A percentile compares a stretch with the other conserved stretches of the same genome.
Conservation (phyloP, 1,140 invertebrate genomes). For the Octopus sinensis region DNA sequence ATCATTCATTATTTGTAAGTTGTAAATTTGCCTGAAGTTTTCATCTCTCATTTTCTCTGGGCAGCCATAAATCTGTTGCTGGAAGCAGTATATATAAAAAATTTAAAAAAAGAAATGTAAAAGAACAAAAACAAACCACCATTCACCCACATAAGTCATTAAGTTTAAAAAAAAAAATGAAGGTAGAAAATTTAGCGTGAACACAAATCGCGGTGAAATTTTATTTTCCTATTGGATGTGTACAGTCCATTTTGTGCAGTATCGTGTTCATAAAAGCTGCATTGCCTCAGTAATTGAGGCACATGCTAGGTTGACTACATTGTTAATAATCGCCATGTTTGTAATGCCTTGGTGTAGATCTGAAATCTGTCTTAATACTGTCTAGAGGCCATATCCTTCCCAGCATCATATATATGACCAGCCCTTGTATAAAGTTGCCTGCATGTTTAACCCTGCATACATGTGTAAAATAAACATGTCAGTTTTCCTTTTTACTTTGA, state of each 20-base stretch:
- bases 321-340: constrained; percentile 1
- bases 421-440: background rate
- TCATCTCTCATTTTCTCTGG: background rate
- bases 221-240: constrained; percentile 10
- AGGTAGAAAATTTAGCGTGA: background rate
- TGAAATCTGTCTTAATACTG: background rate
- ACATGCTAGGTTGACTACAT: background rate
- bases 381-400: background rate
- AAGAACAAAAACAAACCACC: background rate
- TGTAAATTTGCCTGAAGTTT: constrained; percentile 3
- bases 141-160: background rate
- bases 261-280: background rate
- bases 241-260: background rate
- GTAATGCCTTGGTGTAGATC: constrained; percentile 1
- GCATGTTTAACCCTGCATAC: constrained; percentile 9
- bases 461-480: constrained; percentile 3
- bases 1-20: constrained; percentile 9
- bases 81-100: background rate
- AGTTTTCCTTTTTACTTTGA: constrained; percentile 6
- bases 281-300: background rate
- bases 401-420: background rate
- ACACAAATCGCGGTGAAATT: background rate
- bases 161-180: background rate
- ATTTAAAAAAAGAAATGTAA: background rate
- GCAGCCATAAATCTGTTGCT: background rate